Conservation (phyloP, 23 tunicate species). For the Trididemnum miniatum region DNA sequence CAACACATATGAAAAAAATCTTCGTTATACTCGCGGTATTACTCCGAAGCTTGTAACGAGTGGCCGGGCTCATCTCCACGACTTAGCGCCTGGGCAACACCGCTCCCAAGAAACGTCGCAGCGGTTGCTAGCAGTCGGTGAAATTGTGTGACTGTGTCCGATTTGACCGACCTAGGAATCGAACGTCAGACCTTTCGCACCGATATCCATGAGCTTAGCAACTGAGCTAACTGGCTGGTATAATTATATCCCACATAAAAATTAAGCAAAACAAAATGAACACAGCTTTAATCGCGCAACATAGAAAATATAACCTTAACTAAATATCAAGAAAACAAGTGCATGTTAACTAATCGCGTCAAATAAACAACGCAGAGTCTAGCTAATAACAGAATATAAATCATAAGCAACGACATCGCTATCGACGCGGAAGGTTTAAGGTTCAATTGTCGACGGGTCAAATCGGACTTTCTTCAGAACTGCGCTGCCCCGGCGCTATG, state of each 20-base stretch:
- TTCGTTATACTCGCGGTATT: not conserved
- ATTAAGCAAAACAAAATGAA: no score
- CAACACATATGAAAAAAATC: no score
- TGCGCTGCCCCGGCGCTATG: not conserved
- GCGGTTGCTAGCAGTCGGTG: not conserved
- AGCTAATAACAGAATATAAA: no score
- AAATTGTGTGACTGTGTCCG: not conserved
- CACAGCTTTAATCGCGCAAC: no score
- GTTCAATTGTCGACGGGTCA: not conserved
- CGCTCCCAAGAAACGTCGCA: not conserved
- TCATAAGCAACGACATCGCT: not conserved
- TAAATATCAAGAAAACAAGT: no score
- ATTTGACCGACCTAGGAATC: not conserved
- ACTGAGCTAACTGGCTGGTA: no score
- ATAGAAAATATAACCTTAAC: no score
- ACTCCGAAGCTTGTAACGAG: not conserved
- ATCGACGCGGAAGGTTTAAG: not conserved
- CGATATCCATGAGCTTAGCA: no score
- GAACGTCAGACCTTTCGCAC: not conserved
- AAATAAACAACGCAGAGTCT: no score
- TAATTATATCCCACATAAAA: no score
- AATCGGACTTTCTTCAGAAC: not conserved
- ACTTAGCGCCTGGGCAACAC: not conserved
- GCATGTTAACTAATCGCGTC: no score
- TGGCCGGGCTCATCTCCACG: not conserved